Evolutionary conservation across 2,113 vertebrate species (phyloP).

Genomic region (Melospiza georgiana): DNA sequence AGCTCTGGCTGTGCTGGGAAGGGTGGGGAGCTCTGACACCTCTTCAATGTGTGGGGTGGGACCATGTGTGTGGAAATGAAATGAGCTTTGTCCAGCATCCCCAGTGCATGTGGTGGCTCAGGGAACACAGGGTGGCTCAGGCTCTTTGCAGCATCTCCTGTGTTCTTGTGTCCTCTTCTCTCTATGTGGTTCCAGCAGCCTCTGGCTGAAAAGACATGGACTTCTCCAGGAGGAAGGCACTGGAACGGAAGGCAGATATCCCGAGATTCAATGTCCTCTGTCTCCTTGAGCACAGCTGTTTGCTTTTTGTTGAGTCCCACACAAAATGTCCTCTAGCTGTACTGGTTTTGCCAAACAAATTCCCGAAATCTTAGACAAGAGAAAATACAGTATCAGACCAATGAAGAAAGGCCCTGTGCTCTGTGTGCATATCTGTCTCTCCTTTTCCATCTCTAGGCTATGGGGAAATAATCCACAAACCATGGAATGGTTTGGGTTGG

Average conservation of each 20-base stretch:
- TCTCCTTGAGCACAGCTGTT: not conserved
- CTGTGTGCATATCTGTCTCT: not conserved
- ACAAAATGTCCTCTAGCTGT: not conserved
- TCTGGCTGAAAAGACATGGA: not conserved
- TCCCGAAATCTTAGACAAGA: not conserved
- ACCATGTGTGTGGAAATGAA: not conserved
- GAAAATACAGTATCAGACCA: not conserved
- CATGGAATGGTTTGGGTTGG: not conserved
- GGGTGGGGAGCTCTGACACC: too few species aligned
- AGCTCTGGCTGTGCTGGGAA: not conserved
- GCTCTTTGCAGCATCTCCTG: not conserved
- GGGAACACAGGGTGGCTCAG: not conserved
- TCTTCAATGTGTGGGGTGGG: not conserved
- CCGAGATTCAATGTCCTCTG: not conserved
- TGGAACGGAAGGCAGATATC: not conserved
- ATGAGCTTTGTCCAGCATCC: not conserved
- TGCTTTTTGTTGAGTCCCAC: not conserved
- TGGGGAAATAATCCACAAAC: fast-evolving
- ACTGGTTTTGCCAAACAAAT: not conserved
- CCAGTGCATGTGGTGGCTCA: not conserved
- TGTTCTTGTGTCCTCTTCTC: not conserved
- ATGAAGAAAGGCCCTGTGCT: not conserved
- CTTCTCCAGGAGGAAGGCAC: not conserved
- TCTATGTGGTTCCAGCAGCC: not conserved
- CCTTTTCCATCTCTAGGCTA: too few species aligned